These are phyloP conservation scores for Clytia hemisphaerica DNA, from an alignment of 30 jellyfish, hydroid and myxozoan species.

Conservation along the genomic window DNA sequence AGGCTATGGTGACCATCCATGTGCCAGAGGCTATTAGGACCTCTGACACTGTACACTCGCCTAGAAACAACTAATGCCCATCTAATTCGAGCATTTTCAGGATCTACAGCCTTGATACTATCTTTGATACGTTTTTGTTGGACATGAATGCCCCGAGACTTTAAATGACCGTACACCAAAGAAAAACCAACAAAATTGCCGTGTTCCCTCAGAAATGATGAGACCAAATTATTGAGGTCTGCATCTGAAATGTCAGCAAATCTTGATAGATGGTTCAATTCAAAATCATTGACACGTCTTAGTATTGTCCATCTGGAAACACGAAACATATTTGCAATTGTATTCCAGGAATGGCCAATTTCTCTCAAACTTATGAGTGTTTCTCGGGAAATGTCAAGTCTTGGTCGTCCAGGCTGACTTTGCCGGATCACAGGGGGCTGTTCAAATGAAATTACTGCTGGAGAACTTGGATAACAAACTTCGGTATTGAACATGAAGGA, in stretches of 20 bases:
- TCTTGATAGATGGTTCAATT: not conserved
- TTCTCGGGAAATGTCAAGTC: not conserved
- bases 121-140: too few relatives aligned
- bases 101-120: constrained; percentile 20
- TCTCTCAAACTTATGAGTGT: constrained; percentile 9
- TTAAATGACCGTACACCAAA: constrained; percentile 20
- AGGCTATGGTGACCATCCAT: too few relatives aligned
- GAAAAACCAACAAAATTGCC: too few relatives aligned
- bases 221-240: constrained; percentile 13
- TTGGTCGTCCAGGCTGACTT: constrained; percentile 23
- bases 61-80: constrained; percentile 18
- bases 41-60: constrained; percentile 28
- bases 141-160: constrained; percentile 5
- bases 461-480: too few relatives aligned
- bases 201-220: too few relatives aligned
- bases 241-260: constrained; percentile 29
- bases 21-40: too few relatives aligned
- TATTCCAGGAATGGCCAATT: constrained; percentile 20
- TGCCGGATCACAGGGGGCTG: too few relatives aligned
- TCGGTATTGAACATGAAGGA: too few relatives aligned
- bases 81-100: constrained; percentile 7
- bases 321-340: constrained; percentile 21
- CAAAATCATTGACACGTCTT: constrained; percentile 24
- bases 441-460: too few relatives aligned
- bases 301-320: constrained; percentile 36